Percentiles rank a stretch among this genome's conserved stretches.
Evolutionary conservation across 2,888 invertebrate genomes (phyloP).

Genomic region (Plebejus argus): DNA sequence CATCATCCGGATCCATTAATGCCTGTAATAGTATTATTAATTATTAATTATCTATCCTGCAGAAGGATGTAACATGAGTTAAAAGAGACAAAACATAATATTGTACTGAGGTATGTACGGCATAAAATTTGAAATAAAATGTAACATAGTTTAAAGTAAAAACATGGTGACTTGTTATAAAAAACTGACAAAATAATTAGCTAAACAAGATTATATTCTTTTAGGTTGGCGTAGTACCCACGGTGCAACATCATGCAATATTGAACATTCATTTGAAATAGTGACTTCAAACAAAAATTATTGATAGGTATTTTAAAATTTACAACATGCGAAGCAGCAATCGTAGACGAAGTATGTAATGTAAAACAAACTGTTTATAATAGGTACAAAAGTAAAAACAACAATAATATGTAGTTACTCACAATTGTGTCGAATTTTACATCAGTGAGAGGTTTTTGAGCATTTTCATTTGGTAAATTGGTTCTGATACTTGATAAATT

Average conservation of each 20-base stretch:
- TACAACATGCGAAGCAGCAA: background rate
- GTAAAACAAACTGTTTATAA: background rate
- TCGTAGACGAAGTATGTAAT: background rate
- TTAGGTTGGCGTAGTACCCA: background rate
- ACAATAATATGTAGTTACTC: conserved; percentile 46
- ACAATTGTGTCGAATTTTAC: conserved; percentile 60
- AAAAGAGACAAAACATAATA: background rate
- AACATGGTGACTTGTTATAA: background rate
- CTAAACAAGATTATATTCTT: background rate
- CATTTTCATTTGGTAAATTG: conserved; percentile 55
- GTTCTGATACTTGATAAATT: conserved; percentile 67
- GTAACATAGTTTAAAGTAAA: background rate
- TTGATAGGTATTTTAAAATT: background rate
- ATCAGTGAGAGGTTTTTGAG: conserved; percentile 53
- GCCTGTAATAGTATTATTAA: conserved; percentile 50
- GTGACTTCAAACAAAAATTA: background rate
- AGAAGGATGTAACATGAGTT: background rate
- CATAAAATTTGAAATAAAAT: background rate
- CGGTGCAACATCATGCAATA: background rate
- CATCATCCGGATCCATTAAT: conserved; percentile 60
- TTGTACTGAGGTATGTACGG: background rate
- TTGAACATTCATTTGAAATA: background rate
- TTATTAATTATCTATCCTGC: background rate
- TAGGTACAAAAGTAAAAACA: background rate
- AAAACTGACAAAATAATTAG: background rate